Evolutionary conservation across 2,113 vertebrate genomes (phyloP).

Genomic region (Oncorhynchus gorbuscha): DNA sequence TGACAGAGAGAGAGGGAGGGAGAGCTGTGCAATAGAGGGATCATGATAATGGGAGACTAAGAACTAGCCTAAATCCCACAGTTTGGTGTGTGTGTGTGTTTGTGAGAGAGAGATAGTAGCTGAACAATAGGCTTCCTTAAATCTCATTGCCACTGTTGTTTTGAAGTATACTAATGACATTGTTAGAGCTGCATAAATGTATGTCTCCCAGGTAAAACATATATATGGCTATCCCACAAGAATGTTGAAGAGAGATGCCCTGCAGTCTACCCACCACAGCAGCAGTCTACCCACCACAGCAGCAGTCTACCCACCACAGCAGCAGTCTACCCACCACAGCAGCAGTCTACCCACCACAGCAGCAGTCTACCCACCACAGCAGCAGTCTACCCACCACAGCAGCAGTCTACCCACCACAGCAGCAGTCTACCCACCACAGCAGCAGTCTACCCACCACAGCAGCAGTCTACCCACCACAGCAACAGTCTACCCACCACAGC

Average conservation of each 20-base stretch:
- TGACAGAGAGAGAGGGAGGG: neutral
- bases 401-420: too few relatives aligned
- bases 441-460: too few relatives aligned
- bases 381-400: too few relatives aligned
- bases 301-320: too few relatives aligned
- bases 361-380: too few relatives aligned
- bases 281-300: too few relatives aligned
- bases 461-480: too few relatives aligned
- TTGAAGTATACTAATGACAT: constrained; percentile 15
- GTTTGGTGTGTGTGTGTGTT: constrained; percentile 4
- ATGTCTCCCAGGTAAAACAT: constrained; percentile 39
- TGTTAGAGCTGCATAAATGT: constrained; percentile 42
- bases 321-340: too few relatives aligned
- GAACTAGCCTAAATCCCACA: constrained; percentile 55
- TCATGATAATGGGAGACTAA: constrained; percentile 25
- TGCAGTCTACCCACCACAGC: too few relatives aligned
- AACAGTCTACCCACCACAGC: too few relatives aligned
- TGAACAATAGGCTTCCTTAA: neutral
- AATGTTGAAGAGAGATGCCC: neutral
- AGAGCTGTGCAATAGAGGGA: neutral
- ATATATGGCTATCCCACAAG: constrained; percentile 33
- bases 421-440: too few relatives aligned
- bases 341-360: too few relatives aligned
- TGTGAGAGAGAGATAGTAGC: constrained; percentile 1
- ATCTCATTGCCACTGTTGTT: constrained; percentile 5